A percentile compares a stretch with the other conserved stretches of the same genome.
These are phyloP conservation scores for Alaudala cheleensis DNA, from an alignment of 2,113 vertebrate species.

Conservation along the genomic window DNA sequence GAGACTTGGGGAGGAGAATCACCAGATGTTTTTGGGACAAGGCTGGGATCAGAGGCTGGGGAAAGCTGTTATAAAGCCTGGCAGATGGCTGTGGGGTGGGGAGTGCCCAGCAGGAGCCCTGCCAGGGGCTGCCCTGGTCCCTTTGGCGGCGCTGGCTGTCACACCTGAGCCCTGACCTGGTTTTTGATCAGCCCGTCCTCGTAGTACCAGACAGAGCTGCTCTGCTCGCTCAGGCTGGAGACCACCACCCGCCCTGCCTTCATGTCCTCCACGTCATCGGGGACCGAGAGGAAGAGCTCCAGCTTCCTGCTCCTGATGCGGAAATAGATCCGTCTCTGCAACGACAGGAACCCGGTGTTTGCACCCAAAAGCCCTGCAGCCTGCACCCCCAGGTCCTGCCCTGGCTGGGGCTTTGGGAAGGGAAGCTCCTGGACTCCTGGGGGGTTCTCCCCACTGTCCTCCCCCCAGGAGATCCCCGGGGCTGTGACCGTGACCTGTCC, in stretches of 20 bases:
- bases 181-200: slow-evolving; percentile 91
- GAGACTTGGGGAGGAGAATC: not conserved
- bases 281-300: slow-evolving; percentile 80
- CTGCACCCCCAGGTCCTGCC: fast-evolving
- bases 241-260: slow-evolving; percentile 90
- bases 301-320: slow-evolving; percentile 81
- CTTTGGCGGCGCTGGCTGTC: fast-evolving
- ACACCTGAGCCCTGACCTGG: slow-evolving; percentile 75
- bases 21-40: not conserved
- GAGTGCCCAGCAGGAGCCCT: not conserved
- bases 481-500: not conserved
- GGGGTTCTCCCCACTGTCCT: fast-evolving
- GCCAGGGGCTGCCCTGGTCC: fast-evolving
- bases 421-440: not conserved
- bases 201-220: slow-evolving; percentile 90
- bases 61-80: not conserved
- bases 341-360: not conserved
- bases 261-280: slow-evolving; percentile 85
- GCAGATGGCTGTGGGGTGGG: not conserved
- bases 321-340: slow-evolving; percentile 84
- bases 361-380: not conserved
- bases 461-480: not conserved
- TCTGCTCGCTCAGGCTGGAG: slow-evolving; percentile 72
- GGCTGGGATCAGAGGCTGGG: not conserved
- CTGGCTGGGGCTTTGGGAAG: not conserved